Evolutionary conservation across 2,113 vertebrate species (phyloP), one percentile per base, ranked within the genome.

Genomic region (Ammodytes dubius): DNA sequence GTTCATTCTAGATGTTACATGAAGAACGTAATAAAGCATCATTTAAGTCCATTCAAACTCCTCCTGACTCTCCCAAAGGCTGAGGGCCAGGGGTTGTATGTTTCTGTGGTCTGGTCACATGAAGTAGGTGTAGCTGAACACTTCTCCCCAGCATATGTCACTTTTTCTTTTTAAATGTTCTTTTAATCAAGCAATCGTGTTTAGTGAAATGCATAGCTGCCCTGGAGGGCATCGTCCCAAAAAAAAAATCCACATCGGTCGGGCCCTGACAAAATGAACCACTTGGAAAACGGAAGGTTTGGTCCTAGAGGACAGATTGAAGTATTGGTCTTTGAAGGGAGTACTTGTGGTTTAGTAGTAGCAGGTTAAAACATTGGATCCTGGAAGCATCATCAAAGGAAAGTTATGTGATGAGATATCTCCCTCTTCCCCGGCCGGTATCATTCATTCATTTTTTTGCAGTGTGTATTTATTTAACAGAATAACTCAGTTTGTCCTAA

Each of bases 391-490:
- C 35, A 27, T 27, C 27, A 27, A 27, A 27, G 27, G 27, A 27
- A 27, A 27, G 27, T 27, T 27, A 27, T 27, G 27, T 2, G 27
- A 27, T 27, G 27, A 27, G 27, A 27, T 57, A 73, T 50, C 68
- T 61, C 35, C 15, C 1, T 11, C 54, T 11, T 17, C 61, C 42
- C 61, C 14, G 1, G 37, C 59, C 27, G 70, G 40, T 49, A 49
- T 79, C 59, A 39, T 76, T 86, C 53, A 74, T 71, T 68, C 10
- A 43, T 82, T 75, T 82, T 75, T 85, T 72, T 73, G 40, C 43
- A 39, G n/a, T 49, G 50, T 63, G 71, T 77, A 77, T 86, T 87
- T 72, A 82, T 81, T 67, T 65, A 78, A 35, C 43, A 12, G 45
- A 64, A 79, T 4, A 12, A 52, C 39, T 68, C 59, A 14, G 63